Percentiles rank a stretch among this genome's conserved stretches.
Conservation (phyloP, 2,797 vertebrate genomes). For the Dromococcyx pavoninus region DNA sequence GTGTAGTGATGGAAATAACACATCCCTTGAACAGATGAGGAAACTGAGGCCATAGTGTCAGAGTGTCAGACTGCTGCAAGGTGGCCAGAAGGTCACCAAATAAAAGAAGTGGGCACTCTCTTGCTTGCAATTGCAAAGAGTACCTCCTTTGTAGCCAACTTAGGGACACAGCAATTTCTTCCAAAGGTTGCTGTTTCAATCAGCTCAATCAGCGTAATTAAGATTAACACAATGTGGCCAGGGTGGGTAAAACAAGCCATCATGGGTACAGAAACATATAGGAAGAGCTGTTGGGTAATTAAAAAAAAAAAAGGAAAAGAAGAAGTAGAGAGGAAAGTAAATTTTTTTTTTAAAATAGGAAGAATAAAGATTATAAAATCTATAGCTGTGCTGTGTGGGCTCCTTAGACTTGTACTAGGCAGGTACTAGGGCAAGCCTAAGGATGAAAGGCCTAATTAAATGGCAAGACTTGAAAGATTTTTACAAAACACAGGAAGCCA, state of each 20-base stretch:
- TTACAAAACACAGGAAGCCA: not conserved
- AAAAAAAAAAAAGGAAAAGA: not conserved
- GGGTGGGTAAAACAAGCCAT: not conserved
- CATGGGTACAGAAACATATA: not conserved
- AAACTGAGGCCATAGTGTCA: not conserved
- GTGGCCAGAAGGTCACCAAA: not conserved
- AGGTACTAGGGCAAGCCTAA: not conserved
- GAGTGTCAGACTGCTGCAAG: not conserved
- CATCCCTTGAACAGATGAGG: not conserved
- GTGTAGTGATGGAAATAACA: not conserved
- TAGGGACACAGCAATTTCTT: not conserved
- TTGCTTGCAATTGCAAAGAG: not conserved
- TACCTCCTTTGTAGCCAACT: not conserved
- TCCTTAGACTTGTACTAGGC: not conserved
- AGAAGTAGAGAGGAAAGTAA: not conserved
- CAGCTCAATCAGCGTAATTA: not conserved
- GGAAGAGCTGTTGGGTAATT: fast-evolving
- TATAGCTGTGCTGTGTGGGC: not conserved
- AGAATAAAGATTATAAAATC: not conserved
- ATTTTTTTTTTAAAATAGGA: not conserved
- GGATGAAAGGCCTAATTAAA: not conserved
- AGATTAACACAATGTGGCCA: not conserved
- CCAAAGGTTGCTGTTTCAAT: not conserved
- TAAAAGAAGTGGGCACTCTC: not conserved
- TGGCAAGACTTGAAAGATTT: not conserved